Conservation (phyloP, 2,888 invertebrate species). For the Drosophila barbarae region DNA sequence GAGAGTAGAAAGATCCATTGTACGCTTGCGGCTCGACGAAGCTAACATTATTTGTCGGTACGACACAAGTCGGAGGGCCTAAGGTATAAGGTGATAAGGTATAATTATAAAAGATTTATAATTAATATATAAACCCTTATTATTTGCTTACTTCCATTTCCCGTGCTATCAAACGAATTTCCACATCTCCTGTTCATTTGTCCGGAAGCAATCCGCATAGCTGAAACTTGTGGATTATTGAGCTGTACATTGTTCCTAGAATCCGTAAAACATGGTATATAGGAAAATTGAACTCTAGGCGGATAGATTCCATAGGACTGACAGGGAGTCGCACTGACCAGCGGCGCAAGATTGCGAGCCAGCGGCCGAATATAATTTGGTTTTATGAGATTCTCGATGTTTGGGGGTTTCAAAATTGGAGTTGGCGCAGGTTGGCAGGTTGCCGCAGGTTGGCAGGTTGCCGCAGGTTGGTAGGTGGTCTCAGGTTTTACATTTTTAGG, state of each 20-base stretch:
- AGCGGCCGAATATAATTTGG: too few species aligned
- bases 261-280: neutral
- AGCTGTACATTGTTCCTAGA: neutral
- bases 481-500: too few species aligned
- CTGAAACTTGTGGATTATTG: neutral
- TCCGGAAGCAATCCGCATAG: conserved; percentile 3
- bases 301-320: too few species aligned
- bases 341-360: too few species aligned
- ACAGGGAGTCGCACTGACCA: neutral
- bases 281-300: neutral
- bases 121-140: too few species aligned
- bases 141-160: neutral
- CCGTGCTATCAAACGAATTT: neutral
- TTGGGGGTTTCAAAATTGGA: neutral
- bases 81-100: too few species aligned
- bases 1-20: neutral
- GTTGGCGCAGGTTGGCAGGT: too few species aligned
- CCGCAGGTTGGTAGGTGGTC: too few species aligned
- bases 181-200: neutral
- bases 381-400: neutral
- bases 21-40: neutral
- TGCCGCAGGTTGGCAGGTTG: too few species aligned
- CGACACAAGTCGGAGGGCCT: neutral
- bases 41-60: neutral
- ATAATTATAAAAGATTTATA: too few species aligned